A percentile compares a stretch with the other conserved stretches of the same genome.
These are phyloP conservation scores for Haemorhous mexicanus DNA, from an alignment of 2,113 vertebrate species.

Conservation along the genomic window DNA sequence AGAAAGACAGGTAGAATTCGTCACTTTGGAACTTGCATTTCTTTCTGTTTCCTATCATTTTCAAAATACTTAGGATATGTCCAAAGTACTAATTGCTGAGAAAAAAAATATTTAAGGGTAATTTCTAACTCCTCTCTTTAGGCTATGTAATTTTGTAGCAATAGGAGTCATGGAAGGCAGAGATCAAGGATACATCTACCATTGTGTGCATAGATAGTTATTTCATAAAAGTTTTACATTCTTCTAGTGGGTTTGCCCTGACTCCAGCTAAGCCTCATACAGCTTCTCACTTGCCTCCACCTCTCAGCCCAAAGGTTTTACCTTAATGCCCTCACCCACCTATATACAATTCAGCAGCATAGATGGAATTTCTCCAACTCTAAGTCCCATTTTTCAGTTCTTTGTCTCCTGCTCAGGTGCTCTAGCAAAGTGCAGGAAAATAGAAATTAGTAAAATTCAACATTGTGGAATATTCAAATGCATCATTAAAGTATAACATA, in stretches of 20 bases:
- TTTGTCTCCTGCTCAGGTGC: background rate
- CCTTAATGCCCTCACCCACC: rapidly evolving
- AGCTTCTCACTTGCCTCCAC: rapidly evolving
- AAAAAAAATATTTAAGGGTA: background rate
- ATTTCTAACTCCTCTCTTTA: slow-evolving; percentile 7
- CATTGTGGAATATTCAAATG: background rate
- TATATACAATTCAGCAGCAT: background rate
- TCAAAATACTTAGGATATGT: background rate
- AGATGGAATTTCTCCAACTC: background rate
- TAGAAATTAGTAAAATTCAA: background rate
- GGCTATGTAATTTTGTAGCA: background rate
- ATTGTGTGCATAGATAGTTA: background rate
- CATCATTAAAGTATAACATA: background rate
- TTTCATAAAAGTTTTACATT: background rate
- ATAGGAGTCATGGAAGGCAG: background rate
- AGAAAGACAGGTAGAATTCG: background rate
- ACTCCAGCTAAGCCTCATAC: background rate
- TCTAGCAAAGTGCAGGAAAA: background rate
- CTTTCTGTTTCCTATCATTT: background rate
- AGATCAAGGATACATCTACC: background rate
- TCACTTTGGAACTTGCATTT: background rate
- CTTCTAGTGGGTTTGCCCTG: background rate
- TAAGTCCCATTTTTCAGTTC: background rate
- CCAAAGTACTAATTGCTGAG: background rate
- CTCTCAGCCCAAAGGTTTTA: rapidly evolving